These are phyloP conservation scores for Suncus etruscus DNA, from an alignment of 2,113 vertebrate species.

Conservation along the genomic window DNA sequence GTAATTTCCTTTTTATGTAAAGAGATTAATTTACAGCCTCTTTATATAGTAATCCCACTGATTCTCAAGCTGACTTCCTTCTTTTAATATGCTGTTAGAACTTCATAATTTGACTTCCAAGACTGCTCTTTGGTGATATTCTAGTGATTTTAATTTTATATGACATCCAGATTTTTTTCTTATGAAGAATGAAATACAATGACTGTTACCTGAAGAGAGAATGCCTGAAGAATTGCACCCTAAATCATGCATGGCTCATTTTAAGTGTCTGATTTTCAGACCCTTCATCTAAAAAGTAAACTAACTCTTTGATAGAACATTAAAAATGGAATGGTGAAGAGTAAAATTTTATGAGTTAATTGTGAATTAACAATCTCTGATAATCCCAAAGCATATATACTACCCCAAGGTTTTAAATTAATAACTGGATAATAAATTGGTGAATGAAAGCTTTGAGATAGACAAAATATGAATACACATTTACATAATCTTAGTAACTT, in stretches of 20 bases:
- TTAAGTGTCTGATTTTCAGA: neutral
- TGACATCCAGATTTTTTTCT: constrained; percentile 19
- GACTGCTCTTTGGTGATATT: constrained; percentile 1
- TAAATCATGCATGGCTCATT: neutral
- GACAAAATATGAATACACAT: neutral
- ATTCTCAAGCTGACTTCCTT: constrained; percentile 30
- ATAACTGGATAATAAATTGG: neutral
- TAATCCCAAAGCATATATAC: accelerated
- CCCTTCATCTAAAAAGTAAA: neutral
- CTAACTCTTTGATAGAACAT: neutral
- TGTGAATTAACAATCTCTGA: neutral
- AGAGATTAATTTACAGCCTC: constrained; percentile 31
- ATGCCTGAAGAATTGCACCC: neutral
- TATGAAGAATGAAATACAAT: neutral
- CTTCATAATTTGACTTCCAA: constrained; percentile 22
- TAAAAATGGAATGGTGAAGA: neutral
- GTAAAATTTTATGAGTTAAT: neutral
- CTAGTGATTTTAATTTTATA: constrained; percentile 19
- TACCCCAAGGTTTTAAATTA: neutral
- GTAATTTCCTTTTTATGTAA: constrained; percentile 52
- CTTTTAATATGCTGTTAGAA: constrained; percentile 46
- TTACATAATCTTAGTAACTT: neutral
- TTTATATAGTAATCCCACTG: constrained; percentile 20
- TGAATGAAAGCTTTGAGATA: neutral
- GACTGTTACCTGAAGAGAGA: neutral